Evolutionary conservation across 1,140 invertebrate species (phyloP).

Genomic region (Aphidius gifuensis): DNA sequence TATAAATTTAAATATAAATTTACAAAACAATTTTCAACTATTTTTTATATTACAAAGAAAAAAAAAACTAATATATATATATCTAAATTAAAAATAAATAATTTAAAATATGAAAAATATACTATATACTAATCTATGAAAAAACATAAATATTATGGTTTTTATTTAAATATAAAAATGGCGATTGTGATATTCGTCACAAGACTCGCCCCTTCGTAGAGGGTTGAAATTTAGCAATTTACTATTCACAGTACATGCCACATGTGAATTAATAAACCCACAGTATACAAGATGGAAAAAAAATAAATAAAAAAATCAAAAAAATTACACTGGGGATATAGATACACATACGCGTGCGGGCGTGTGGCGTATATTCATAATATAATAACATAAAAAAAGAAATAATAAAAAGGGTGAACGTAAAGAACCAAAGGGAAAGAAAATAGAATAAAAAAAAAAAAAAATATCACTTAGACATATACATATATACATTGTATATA

Average conservation of each 20-base stretch:
- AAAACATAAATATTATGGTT: no score
- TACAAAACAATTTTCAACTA: background rate
- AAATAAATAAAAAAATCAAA: background rate
- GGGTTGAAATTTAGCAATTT: no score
- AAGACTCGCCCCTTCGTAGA: no score
- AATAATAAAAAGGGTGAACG: background rate
- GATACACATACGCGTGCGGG: background rate
- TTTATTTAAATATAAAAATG: no score
- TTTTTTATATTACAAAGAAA: background rate
- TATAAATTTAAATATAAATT: background rate
- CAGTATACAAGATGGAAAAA: constrained; percentile 10
- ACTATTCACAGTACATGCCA: background rate
- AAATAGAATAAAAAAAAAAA: constrained; percentile 4
- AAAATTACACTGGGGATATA: background rate
- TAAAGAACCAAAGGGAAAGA: constrained; percentile 1
- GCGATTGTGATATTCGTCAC: no score
- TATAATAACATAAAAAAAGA: constrained; percentile 3
- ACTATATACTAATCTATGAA: no score
- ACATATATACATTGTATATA: constrained; percentile 44
- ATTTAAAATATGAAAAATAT: no score
- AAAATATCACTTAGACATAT: constrained; percentile 35
- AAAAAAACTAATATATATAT: no score
- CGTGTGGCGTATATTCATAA: constrained; percentile 1
- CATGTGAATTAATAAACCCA: constrained; percentile 25
- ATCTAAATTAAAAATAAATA: no score